Base-by-base conservation (phyloP, 2,888 invertebrate species). In the Toxonevra muliebris region DNA sequence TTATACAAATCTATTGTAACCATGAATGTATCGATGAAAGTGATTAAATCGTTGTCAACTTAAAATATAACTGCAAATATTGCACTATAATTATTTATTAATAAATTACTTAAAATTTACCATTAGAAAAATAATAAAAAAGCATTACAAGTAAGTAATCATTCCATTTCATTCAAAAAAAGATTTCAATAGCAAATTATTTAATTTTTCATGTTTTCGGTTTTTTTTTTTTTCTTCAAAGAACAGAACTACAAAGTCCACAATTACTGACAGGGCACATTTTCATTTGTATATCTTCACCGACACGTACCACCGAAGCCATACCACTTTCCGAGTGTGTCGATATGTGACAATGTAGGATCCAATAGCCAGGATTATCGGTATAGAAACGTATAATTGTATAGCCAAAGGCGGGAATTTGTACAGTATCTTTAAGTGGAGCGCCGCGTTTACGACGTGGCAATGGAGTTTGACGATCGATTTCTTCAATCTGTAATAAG, bases 181-280 rank as follows among this genome's bases (percentile, higher is more conserved):
- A 30, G 17, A 53, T 45, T 58, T 41, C 48, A 57, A 60, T 60
- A 20, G 53, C 52, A 40, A 61, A 57, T 19, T 50, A 61, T 4
- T 7, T 7, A 30, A 30, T 30, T 30, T 30, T 54, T 59, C 11
- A 8, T 30, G 20, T 43, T 41, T 13, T 42, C 45, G 4, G 13
- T 15, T 52, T 12, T 17, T 41, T 15, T 52, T 12, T 17, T 1
- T 17, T 11, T 2, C n/a, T 52, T 69, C 68, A 75, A 53, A 74
- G 65, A 20, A 80, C 71, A 0, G 82, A 82, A 65, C 77, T 78
- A 59, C 82, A 82, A 12, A 82, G 75, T 0, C 82, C 82, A 65
- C 83, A 81, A 69, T 80, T 82, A 73, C 82, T 80, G n/a, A 79
- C 79, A 12, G 83, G 83, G 40, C 82, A 81, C 74, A 80, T 79